These are phyloP conservation scores for Macheiramphus alcinus DNA, from an alignment of 2,113 vertebrate genomes.

Conservation along the genomic window DNA sequence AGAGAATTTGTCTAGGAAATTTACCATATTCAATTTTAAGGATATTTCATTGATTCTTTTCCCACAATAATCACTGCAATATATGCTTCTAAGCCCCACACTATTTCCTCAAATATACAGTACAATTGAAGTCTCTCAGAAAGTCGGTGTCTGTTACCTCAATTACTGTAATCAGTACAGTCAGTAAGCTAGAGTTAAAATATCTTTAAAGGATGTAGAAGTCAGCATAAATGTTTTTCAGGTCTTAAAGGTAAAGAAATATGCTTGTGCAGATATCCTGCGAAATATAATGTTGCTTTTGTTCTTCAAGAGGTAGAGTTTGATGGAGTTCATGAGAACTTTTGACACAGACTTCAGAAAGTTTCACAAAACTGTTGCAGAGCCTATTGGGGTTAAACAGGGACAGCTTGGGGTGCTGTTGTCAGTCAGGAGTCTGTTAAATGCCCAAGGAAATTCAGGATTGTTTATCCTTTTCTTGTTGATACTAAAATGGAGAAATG, in stretches of 20 bases:
- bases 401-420: background rate
- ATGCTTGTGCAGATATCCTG: background rate
- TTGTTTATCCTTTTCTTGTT: background rate
- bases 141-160: background rate
- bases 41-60: background rate
- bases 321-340: background rate
- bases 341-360: background rate
- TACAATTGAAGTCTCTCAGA: background rate
- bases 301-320: background rate
- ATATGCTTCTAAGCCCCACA: background rate
- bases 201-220: background rate
- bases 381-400: background rate
- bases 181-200: background rate
- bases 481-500: background rate
- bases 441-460: background rate
- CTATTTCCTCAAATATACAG: background rate
- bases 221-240: background rate
- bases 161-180: background rate
- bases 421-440: background rate
- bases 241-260: background rate
- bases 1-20: background rate
- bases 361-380: background rate
- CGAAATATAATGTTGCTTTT: background rate
- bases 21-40: background rate
- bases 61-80: background rate